Conservation (phyloP, 23 tunicate genomes). For the Ascidia mentula region DNA sequence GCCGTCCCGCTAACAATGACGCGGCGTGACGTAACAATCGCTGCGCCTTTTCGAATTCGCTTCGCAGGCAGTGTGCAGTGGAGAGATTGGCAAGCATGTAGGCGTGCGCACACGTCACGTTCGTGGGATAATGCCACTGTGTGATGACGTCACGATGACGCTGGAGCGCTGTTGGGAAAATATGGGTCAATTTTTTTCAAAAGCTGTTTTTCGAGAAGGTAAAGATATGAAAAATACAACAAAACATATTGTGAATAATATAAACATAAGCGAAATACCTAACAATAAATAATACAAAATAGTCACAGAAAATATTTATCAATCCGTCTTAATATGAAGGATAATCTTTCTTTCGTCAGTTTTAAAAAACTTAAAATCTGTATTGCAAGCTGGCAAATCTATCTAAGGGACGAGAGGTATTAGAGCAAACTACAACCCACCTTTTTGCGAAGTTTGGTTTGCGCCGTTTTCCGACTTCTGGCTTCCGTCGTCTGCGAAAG, state of each 20-base stretch:
- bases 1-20: slow-evolving; percentile 15
- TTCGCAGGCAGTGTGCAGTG: slow-evolving; percentile 70
- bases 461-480: neutral
- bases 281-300: no score
- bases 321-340: no score
- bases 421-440: neutral
- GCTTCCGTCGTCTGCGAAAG: slow-evolving; percentile 17
- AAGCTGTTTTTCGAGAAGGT: no score
- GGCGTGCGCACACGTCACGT: slow-evolving; percentile 38
- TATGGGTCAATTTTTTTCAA: no score
- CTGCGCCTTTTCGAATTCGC: slow-evolving; percentile 81
- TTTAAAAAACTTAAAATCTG: no score
- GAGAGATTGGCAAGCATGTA: slow-evolving; percentile 78
- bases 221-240: no score
- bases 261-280: no score
- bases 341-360: no score
- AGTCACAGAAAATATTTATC: no score
- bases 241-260: no score
- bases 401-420: no score
- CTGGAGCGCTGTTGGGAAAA: neutral
- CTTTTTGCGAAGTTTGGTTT: neutral
- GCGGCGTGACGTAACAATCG: slow-evolving; percentile 42
- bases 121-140: slow-evolving; percentile 50
- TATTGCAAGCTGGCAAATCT: no score
- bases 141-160: neutral